A percentile compares a stretch with the other conserved stretches of the same genome.
These are phyloP conservation scores for Microplitis demolitor DNA, from an alignment of 1,140 invertebrate species.

Conservation along the genomic window DNA sequence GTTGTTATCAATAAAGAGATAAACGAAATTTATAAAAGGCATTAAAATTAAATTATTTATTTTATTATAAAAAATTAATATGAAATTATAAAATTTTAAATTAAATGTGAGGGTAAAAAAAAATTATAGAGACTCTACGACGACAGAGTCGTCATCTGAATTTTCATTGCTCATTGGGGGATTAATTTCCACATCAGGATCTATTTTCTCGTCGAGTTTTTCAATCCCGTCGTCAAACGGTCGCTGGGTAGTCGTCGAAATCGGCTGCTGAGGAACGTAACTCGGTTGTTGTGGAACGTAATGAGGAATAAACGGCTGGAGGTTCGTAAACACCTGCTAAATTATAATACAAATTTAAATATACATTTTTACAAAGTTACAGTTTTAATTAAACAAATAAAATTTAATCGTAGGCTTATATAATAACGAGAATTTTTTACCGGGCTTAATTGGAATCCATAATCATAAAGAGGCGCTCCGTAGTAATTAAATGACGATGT, in stretches of 20 bases:
- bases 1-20: too few species aligned
- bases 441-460: constrained; percentile 36
- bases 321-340: neutral
- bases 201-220: constrained; percentile 43
- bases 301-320: neutral
- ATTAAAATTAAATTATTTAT: too few species aligned
- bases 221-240: constrained; percentile 39
- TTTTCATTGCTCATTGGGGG: constrained; percentile 4
- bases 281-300: constrained; percentile 1
- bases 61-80: neutral
- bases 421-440: constrained; percentile 26
- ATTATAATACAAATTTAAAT: neutral
- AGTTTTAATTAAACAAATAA: neutral
- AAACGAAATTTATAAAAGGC: too few species aligned
- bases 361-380: neutral
- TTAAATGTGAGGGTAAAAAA: neutral
- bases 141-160: constrained; percentile 38
- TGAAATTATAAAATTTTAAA: neutral
- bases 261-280: constrained; percentile 21
- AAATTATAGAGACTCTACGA: constrained; percentile 33
- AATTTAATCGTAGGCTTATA: too few species aligned
- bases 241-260: neutral
- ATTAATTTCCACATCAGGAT: constrained; percentile 24
- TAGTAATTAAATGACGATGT: constrained; percentile 36
- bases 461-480: constrained; percentile 36